Evolutionary conservation across 2,888 invertebrate species (phyloP).

Genomic region (Harpalus rubripes): DNA sequence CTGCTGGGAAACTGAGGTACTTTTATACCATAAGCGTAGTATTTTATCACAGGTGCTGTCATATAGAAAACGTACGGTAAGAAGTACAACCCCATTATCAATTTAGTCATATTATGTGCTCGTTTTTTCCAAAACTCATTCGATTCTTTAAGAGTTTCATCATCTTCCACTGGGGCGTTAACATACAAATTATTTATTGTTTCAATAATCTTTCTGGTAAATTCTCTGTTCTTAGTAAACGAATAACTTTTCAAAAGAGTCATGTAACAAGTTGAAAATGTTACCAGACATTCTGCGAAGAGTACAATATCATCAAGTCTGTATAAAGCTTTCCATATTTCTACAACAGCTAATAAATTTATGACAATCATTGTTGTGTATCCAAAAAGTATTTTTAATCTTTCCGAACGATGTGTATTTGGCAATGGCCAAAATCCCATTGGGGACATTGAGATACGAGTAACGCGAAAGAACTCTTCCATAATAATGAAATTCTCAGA

Average conservation of each 20-base stretch:
- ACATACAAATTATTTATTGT: background rate
- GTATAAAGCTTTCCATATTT: background rate
- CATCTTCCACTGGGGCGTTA: background rate
- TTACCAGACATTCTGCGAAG: background rate
- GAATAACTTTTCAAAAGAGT: background rate
- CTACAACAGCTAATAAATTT: background rate
- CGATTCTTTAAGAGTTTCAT: background rate
- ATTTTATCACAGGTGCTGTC: conserved; percentile 2
- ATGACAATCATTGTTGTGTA: background rate
- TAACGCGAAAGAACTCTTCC: background rate
- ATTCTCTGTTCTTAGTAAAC: background rate
- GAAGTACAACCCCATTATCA: background rate
- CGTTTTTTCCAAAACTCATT: conserved; percentile 13
- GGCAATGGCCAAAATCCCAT: conserved; percentile 31
- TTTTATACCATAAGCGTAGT: background rate
- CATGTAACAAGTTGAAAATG: background rate
- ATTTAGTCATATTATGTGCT: background rate
- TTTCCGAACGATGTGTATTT: background rate
- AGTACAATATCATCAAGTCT: background rate
- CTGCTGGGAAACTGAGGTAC: background rate
- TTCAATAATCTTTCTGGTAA: background rate
- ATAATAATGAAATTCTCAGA: background rate
- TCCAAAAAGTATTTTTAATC: background rate
- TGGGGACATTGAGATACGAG: background rate
- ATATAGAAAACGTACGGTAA: background rate